phyloP scores from a whole-genome alignment of 2,113 vertebrate genomes.

The Grammomys surdaster region DNA sequence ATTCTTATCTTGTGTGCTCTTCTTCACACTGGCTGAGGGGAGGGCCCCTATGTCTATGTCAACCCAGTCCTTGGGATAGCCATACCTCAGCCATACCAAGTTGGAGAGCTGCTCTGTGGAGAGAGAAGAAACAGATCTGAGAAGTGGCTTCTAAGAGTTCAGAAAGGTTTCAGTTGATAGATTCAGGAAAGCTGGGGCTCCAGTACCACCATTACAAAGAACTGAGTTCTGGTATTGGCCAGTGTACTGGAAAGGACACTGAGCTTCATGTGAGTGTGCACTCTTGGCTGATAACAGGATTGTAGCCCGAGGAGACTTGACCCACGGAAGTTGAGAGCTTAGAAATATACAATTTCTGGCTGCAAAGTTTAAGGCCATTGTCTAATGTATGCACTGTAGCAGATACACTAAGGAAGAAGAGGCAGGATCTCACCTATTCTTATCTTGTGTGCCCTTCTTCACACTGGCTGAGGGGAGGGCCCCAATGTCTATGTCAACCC shows the following conservation, averaged over 20 bases:
- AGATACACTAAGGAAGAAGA: not conserved
- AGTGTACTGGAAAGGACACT: not conserved
- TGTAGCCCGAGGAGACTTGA: not conserved
- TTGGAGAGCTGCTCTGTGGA: not conserved
- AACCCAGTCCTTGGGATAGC: not conserved
- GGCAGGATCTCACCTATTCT: not conserved
- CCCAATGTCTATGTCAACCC: not conserved
- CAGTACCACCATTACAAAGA: not conserved
- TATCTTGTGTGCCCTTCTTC: not conserved
- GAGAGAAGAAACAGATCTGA: not conserved
- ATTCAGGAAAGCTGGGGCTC: not conserved
- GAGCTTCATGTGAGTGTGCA: rapidly evolving
- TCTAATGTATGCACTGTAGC: not conserved
- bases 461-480: not conserved
- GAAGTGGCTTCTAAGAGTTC: not conserved
- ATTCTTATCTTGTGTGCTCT: not conserved
- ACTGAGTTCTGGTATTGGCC: too few species aligned
- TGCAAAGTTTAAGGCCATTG: too few species aligned
- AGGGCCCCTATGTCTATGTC: not conserved
- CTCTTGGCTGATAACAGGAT: not conserved
- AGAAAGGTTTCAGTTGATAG: not conserved
- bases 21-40: not conserved
- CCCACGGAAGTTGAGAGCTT: not conserved
- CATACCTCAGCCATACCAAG: too few species aligned
- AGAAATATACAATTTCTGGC: not conserved